Percentiles rank a stretch among this genome's conserved stretches.
Evolutionary conservation across 2,113 vertebrate species (phyloP).

Genomic region (Formicarius rufipectus): DNA sequence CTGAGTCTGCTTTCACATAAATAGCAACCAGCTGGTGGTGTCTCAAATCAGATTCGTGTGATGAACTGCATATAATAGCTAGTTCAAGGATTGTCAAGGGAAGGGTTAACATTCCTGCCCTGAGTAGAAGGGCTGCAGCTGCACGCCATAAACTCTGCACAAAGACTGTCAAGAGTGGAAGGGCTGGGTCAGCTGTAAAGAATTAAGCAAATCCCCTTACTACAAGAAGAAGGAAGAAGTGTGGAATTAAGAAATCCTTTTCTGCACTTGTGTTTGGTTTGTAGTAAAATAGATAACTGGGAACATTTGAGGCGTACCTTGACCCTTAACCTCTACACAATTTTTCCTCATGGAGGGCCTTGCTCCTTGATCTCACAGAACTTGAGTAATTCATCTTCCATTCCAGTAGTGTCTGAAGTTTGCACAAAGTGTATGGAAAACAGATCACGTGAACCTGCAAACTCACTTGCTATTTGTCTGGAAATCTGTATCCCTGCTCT

Average conservation of each 20-base stretch:
- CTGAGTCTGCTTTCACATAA: slow-evolving; percentile 37
- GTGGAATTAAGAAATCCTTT: slow-evolving; percentile 26
- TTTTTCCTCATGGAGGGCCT: not conserved
- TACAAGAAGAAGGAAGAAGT: slow-evolving; percentile 42
- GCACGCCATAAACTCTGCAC: slow-evolving; percentile 38
- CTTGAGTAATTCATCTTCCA: not conserved
- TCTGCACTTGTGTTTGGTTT: not conserved
- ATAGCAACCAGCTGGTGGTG: slow-evolving; percentile 55
- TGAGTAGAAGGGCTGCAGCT: slow-evolving; percentile 42
- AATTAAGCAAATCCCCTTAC: slow-evolving; percentile 60
- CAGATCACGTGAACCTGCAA: not conserved
- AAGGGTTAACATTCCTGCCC: slow-evolving; percentile 64
- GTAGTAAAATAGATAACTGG: slow-evolving; percentile 4
- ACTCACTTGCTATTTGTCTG: not conserved
- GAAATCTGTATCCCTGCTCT: not conserved
- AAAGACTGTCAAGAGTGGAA: slow-evolving; percentile 50
- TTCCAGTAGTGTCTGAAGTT: not conserved
- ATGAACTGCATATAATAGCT: slow-evolving; percentile 36
- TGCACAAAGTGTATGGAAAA: slow-evolving; percentile 6
- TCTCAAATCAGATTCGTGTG: slow-evolving; percentile 19
- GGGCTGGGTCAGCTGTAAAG: slow-evolving; percentile 57
- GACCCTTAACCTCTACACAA: not conserved
- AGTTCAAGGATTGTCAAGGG: slow-evolving; percentile 55
- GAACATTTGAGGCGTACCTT: not conserved
- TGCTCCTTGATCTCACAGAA: slow-evolving; percentile 3